These are phyloP conservation scores for Rhineura floridana DNA, from an alignment of 2,113 vertebrate genomes.

Conservation along the genomic window DNA sequence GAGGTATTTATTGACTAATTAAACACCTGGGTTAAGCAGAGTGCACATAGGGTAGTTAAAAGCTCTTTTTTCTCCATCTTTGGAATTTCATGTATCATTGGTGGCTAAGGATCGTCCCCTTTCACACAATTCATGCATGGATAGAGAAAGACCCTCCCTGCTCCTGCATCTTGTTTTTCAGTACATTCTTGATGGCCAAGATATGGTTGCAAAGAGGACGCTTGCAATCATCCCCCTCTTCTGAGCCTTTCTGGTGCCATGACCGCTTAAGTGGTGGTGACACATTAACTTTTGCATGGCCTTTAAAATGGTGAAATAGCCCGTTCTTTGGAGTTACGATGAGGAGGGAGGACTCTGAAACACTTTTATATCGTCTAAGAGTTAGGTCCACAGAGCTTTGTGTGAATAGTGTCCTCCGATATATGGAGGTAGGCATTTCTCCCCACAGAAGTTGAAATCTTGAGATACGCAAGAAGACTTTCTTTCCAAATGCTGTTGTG, in stretches of 20 bases:
- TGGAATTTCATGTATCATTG: conserved; percentile 28
- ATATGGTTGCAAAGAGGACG: background rate
- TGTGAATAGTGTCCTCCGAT: background rate
- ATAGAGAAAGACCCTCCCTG: background rate
- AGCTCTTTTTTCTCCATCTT: background rate
- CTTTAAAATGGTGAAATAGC: background rate
- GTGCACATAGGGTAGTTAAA: conserved; percentile 35
- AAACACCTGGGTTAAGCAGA: conserved; percentile 41
- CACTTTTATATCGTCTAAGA: background rate
- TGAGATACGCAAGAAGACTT: background rate
- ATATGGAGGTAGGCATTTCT: background rate
- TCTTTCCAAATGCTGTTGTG: background rate
- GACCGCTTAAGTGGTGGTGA: background rate
- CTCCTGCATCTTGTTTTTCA: background rate
- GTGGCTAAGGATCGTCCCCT: background rate
- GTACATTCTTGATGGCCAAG: background rate
- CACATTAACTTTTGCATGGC: background rate
- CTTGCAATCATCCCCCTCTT: background rate
- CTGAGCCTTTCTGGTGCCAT: background rate
- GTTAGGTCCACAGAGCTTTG: background rate
- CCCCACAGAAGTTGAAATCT: background rate
- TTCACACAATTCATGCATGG: background rate
- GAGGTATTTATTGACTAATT: conserved; percentile 46
- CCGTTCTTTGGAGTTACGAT: background rate
- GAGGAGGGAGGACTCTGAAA: background rate